These are phyloP conservation scores for Coregonus ussuriensis DNA, from an alignment of 2,797 vertebrate species.

Conservation along the genomic window DNA sequence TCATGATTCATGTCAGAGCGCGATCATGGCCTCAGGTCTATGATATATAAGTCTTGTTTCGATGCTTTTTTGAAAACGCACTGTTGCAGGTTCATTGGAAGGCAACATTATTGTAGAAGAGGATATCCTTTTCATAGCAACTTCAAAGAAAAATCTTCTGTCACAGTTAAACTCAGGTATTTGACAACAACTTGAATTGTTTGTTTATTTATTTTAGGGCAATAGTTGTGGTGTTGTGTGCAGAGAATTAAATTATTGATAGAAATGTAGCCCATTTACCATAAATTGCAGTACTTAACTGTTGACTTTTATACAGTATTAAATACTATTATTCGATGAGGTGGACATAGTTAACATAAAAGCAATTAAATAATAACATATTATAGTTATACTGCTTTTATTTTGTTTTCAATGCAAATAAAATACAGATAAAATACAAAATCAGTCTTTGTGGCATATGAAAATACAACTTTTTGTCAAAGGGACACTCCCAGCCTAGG, in stretches of 20 bases:
- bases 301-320: not conserved
- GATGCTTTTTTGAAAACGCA: slow-evolving; percentile 46
- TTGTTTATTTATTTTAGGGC: slow-evolving; percentile 1
- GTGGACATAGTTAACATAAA: not conserved
- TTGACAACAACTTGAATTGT: not conserved
- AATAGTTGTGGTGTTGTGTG: not conserved
- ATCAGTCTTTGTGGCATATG: not conserved
- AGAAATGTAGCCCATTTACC: not conserved
- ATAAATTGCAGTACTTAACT: not conserved
- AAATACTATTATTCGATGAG: not conserved
- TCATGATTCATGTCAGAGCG: slow-evolving; percentile 46
- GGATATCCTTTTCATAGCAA: slow-evolving; percentile 15
- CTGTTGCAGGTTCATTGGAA: slow-evolving; percentile 57
- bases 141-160: slow-evolving; percentile 13
- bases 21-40: slow-evolving; percentile 77
- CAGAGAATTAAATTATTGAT: not conserved
- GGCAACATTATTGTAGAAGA: slow-evolving; percentile 18
- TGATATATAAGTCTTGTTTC: slow-evolving; percentile 80
- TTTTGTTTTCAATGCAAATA: slow-evolving; percentile 20
- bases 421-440: slow-evolving; percentile 5
- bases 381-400: not conserved
- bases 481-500: not conserved
- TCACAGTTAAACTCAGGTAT: slow-evolving; percentile 34
- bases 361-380: not conserved
- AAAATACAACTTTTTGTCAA: not conserved